phyloP scores from a whole-genome alignment of 2,113 vertebrate genomes.

The Ochotona curzoniae region DNA sequence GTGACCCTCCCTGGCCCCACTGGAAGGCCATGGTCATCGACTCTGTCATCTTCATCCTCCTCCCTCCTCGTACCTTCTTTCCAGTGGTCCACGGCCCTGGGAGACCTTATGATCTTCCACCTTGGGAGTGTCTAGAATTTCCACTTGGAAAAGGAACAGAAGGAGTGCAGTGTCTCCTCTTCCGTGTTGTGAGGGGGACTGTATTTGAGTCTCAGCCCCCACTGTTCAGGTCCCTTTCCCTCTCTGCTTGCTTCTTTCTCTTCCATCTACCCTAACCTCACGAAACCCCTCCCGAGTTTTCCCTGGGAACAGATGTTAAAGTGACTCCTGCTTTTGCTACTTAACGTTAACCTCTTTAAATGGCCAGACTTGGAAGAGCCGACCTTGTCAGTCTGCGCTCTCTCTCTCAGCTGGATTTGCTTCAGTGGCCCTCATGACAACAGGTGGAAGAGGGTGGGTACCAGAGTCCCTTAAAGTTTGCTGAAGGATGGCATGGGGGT shows the following conservation, averaged over 20 bases:
- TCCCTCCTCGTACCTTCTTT: neutral
- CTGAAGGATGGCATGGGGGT: neutral
- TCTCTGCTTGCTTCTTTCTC: conserved; percentile 2
- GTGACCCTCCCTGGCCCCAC: neutral
- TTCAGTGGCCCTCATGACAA: neutral
- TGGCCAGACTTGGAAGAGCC: neutral
- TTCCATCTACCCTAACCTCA: neutral
- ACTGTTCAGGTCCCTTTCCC: neutral
- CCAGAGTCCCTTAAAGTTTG: neutral
- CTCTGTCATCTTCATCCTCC: neutral
- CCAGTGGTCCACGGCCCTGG: neutral
- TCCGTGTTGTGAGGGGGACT: neutral
- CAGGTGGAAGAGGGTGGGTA: neutral
- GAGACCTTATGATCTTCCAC: neutral
- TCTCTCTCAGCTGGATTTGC: neutral
- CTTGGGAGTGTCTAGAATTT: neutral
- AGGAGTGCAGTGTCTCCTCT: neutral
- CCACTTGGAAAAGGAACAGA: neutral
- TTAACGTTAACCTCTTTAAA: conserved; percentile 52
- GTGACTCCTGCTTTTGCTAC: conserved; percentile 26
- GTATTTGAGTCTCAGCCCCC: neutral
- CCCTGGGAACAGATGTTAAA: neutral
- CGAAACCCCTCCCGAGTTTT: conserved; percentile 14
- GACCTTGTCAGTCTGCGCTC: conserved; percentile 15
- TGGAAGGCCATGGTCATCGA: neutral